A percentile compares a stretch with the other conserved stretches of the same genome.
Conservation (phyloP, 2,888 invertebrate genomes). For the Pseudanteris insignis region DNA sequence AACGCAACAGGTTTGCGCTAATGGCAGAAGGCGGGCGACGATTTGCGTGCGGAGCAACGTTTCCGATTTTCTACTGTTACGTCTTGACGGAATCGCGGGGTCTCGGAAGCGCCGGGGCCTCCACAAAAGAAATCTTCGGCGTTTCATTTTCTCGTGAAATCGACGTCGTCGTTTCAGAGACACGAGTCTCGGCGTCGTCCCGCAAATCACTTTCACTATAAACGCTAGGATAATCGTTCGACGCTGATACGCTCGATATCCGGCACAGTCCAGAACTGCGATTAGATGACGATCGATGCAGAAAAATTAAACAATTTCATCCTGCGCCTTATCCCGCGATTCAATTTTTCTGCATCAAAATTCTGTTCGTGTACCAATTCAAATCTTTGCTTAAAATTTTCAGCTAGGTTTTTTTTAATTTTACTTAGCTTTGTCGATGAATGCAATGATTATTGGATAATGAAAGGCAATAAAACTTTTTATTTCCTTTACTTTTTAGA, state of each 20-base stretch:
- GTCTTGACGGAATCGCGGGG: conserved; percentile 11
- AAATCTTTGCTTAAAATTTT: no score
- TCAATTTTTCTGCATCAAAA: no score
- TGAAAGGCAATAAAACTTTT: no score
- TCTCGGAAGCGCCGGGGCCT: conserved; percentile 33
- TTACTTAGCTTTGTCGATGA: no score
- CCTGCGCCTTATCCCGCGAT: no score
- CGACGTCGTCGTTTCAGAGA: conserved; percentile 28
- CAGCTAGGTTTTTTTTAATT: no score
- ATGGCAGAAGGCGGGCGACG: conserved; percentile 18
- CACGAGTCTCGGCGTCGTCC: conserved; percentile 24
- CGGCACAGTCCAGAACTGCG: conserved; percentile 10
- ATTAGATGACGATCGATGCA: conserved; percentile 18
- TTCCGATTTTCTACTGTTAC: conserved; percentile 43
- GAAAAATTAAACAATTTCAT: no score
- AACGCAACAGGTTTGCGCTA: conserved; percentile 7
- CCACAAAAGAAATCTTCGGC: conserved; percentile 40
- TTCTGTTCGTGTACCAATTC: no score
- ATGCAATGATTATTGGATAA: no score
- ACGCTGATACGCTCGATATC: conserved; percentile 28
- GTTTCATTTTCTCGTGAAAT: conserved; percentile 43
- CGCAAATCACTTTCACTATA: conserved; percentile 39
- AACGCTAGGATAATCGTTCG: conserved; percentile 40
- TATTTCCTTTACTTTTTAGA: no score
- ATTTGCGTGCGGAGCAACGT: conserved; percentile 12